These are phyloP conservation scores for Yponomeuta sedellus DNA, from an alignment of 2,888 invertebrate species.

Conservation along the genomic window DNA sequence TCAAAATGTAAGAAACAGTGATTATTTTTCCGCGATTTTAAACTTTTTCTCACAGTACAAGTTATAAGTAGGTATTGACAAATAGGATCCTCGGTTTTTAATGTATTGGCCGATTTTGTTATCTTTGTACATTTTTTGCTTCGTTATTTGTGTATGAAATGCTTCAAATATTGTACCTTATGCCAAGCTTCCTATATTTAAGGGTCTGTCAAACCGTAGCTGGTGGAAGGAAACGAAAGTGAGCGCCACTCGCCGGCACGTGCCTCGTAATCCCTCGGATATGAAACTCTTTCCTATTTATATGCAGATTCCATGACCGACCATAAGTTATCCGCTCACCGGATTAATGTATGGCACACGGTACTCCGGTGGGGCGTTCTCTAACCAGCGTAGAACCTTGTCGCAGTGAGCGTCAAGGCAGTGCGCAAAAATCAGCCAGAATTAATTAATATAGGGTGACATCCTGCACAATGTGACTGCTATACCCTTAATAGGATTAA, in stretches of 20 bases:
- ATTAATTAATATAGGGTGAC: constrained; percentile 64
- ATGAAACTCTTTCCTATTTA: constrained; percentile 65
- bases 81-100: too few species aligned
- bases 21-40: too few species aligned
- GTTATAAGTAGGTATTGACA: too few species aligned
- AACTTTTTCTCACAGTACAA: too few species aligned
- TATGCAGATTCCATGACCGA: constrained; percentile 71
- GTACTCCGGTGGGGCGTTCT: constrained; percentile 48
- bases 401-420: constrained; percentile 34
- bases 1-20: too few species aligned
- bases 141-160: too few species aligned
- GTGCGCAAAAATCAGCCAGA: constrained; percentile 47
- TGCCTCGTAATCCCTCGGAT: constrained; percentile 23
- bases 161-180: too few species aligned
- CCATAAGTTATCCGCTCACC: constrained; percentile 71
- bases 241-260: constrained; percentile 10
- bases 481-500: constrained; percentile 48
- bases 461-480: constrained; percentile 61
- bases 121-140: too few species aligned
- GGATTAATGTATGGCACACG: constrained; percentile 53
- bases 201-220: neutral
- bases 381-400: constrained; percentile 38
- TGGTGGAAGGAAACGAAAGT: neutral
- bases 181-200: neutral
- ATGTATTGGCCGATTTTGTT: too few species aligned